Base-by-base conservation (phyloP, 35 echinoderm and acorn worm genomes). In the Holothuria glaberrima region DNA sequence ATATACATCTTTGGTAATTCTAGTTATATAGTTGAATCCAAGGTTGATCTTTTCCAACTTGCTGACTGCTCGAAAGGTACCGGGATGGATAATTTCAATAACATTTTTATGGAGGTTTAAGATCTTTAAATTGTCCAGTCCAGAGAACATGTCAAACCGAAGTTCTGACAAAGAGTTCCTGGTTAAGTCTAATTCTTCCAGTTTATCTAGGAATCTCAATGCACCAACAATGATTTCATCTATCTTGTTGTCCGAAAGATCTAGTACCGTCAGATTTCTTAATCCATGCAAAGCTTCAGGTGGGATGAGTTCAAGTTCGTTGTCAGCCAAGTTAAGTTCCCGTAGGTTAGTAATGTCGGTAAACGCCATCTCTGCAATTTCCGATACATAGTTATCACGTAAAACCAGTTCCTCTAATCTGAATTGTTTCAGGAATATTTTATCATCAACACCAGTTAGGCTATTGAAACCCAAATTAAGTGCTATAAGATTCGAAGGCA, bases 31-130 rank as follows among this genome's bases (percentile, higher is more conserved):
- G 21, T 84, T 61, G 56, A 84, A 84, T 17, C 80, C 80, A 48
- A 84, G 56, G 56, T 84, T 84, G 32, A 84, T 28, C 5, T 61
- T 30, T 84, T 64, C 59, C 59, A 84, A 64, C 3, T 48, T 61
- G 32, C 58, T 48, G 1, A 84, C 59, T 36, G 80, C 56, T 22
- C 80, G 52, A 61, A 84, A 84, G 1, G 80, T 84, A 61, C 80
- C 80, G 13, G 57, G 52, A 19, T 27, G 54, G 56, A 84, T 61
- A 19, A 62, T 12, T 31, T 84, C 80, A 31, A 84, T 84, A 10
- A 84, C 80, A 33, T 84, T 84, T 57, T 84, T 84, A 31, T 84
- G 80, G 12, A 84, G 32, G 56, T 84, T 84, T 61, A 84, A 61
- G 27, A 84, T 20, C 30, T 30, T 61, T 59, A 84, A 56, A 64